phyloP scores from a whole-genome alignment of 1,140 invertebrate genomes.

The Bombus ignitus region DNA sequence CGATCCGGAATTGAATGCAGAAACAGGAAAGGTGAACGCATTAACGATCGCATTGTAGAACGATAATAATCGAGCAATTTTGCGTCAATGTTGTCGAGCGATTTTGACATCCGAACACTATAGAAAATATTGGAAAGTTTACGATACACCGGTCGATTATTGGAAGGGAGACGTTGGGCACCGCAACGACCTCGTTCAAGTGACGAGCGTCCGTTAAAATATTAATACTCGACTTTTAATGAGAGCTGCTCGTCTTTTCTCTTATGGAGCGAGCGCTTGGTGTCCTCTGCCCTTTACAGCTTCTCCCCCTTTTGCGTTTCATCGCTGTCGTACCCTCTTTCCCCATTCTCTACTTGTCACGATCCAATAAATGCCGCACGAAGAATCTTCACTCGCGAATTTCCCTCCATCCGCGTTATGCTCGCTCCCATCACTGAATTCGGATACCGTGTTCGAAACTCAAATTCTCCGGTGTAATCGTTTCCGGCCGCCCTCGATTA shows the following conservation, averaged over 20 bases:
- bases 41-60: not conserved
- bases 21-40: not conserved
- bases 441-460: conserved; percentile 42
- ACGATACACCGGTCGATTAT: not conserved
- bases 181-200: conserved; percentile 48
- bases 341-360: conserved; percentile 50
- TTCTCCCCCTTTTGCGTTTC: conserved; percentile 9
- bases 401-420: conserved; percentile 6
- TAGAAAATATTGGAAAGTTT: not conserved
- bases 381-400: conserved; percentile 61
- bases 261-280: conserved; percentile 47
- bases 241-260: conserved; percentile 61
- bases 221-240: conserved; percentile 71
- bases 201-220: conserved; percentile 66
- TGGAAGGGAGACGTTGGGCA: conserved; percentile 54
- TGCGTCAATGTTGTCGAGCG: not conserved
- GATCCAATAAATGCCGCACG: conserved; percentile 65
- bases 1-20: not conserved
- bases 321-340: conserved; percentile 9
- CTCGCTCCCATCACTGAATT: conserved; percentile 13
- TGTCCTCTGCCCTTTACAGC: conserved; percentile 51
- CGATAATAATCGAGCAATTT: not conserved
- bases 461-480: conserved; percentile 35
- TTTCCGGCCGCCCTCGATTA: conserved; percentile 37
- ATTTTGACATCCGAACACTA: not conserved